Base-by-base conservation (phyloP, 2,888 invertebrate genomes). In the Philereme vetulata region DNA sequence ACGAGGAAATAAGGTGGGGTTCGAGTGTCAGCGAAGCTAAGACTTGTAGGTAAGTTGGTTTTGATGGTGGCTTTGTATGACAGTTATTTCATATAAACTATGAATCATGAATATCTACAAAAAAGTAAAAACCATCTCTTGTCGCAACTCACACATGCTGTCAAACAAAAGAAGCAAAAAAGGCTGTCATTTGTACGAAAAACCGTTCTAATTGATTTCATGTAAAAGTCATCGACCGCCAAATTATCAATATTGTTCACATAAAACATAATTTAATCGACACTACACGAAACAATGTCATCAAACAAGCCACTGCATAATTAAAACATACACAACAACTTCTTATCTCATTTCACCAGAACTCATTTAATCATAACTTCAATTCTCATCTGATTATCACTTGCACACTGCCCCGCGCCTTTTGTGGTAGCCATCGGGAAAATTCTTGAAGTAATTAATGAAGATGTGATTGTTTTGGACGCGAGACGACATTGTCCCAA, bases 371-470 rank as follows among this genome's bases (percentile, higher is more conserved):
- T 65, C 51, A 64, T 62, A 60, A 56, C 62, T 52, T 36, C 71
- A 71, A 74, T 70, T 64, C 65, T 66, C 71, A 65, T 65, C 69
- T 70, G 71, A 66, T 72, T 66, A 64, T 78, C 65, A 68, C 72
- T 76, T 73, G 70, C 61, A 62, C 72, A 71, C 72, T 67, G 66
- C 72, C 72, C 72, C 67, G 65, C 61, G 67, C 71, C 68, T 67
- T 67, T 66, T 67, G 74, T 73, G 70, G 75, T 69, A 66, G 71
- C 74, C 78, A 80, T 78, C 72, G 64, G 75, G 79, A 85, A 84
- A 84, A 89, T 85, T 83, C 84, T 76, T 76, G 68, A 64, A 65
- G 86, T 88, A 91, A 91, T 91, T 89, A 90, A 91, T 91, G 88
- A 88, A 88, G 87, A 88, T 88, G 87, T 87, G 86, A 88, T 86